Evolutionary conservation across 23 tunicate species (phyloP), one percentile per base, ranked within the genome.

Genomic region (Clavelina lepadiformis): DNA sequence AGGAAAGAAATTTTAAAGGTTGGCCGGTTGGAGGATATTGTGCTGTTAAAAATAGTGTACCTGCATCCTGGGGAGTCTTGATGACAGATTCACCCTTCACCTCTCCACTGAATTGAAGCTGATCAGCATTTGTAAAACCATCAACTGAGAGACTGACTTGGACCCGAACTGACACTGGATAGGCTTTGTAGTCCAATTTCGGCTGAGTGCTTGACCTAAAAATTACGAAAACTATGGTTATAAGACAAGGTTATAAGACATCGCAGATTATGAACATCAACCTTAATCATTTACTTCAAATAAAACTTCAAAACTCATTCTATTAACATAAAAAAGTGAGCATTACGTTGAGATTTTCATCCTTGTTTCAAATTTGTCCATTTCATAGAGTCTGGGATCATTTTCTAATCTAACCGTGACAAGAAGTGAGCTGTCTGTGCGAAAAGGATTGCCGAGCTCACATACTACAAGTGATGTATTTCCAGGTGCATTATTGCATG

Each of bases 11-110:
- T n/a, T n/a, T n/a, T n/a, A n/a, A n/a, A n/a, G n/a, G n/a, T n/a
- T n/a, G n/a, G n/a, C n/a, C n/a, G n/a, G n/a, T n/a, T n/a, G n/a
- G n/a, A n/a, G n/a, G n/a, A n/a, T n/a, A n/a, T n/a, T n/a, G n/a
- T n/a, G n/a, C n/a, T n/a, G n/a, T n/a, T n/a, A n/a, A n/a, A n/a
- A n/a, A n/a, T n/a, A n/a, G n/a, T n/a, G n/a, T n/a, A n/a, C 97
- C 97, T 21, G 81, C 97, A 35, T 75, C 79, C 18, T 29, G 32
- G n/a, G 97, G 83, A 8, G 15, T 23, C 37, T 74, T 62, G 0
- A 81, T 89, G 46, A 89, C 83, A 19, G 97, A 81, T 63, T 81
- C 89, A 22, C 97, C 97, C 33, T 75, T 57, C 25, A 80, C 78
- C 0, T 58, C 32, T 23, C 95, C 95, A 27, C 84, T 75, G 46